Base-by-base conservation (phyloP, 2,113 vertebrate genomes). In the Calonectris borealis region DNA sequence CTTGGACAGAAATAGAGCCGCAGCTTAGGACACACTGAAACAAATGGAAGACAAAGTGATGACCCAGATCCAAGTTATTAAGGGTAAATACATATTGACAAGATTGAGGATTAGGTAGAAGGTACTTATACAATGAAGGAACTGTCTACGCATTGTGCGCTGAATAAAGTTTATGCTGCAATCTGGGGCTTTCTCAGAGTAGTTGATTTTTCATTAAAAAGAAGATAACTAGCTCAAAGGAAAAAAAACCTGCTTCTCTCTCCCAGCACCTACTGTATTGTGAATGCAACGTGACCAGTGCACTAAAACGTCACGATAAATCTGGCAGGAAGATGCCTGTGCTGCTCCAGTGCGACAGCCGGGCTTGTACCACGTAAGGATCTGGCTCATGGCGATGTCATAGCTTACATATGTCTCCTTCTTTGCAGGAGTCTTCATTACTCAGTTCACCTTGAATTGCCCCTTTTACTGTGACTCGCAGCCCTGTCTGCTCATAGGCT, bases 1-100 rank as follows among this genome's bases (percentile, higher is more conserved):
- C 58, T 31, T 70, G 71, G 83, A 76, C 89, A 95, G 91, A 97
- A 97, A 96, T 91, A 97, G 94, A 96, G 91, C 27, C 9, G 6
- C 86, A 81, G 86, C 84, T 97, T 24, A 87, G 94, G 91, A 70
- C 64, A 29, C 51, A 31, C 75, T 2, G 93, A 95, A 94, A 83
- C 70, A 93, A 94, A 87, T 34, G 78, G 92, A 92, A 96, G 65
- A 36, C 64, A 64, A 77, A 88, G 86, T 13, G 88, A 42, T 83
- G 91, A 96, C 92, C 94, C 68, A 73, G 71, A 91, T 94, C 61
- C 68, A 4, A 31, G 89, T 44, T 80, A 57, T 76, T 92, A 96
- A 97, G 79, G 85, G 83, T 80, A 97, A 90, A 90, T 90, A 95
- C 93, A 91, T 60, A 91, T 71, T 69, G 86, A 84, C 86, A 51